A percentile compares a stretch with the other conserved stretches of the same genome.
phyloP scores from a whole-genome alignment of 2,113 vertebrate species.

The Alexandromys fortis region DNA sequence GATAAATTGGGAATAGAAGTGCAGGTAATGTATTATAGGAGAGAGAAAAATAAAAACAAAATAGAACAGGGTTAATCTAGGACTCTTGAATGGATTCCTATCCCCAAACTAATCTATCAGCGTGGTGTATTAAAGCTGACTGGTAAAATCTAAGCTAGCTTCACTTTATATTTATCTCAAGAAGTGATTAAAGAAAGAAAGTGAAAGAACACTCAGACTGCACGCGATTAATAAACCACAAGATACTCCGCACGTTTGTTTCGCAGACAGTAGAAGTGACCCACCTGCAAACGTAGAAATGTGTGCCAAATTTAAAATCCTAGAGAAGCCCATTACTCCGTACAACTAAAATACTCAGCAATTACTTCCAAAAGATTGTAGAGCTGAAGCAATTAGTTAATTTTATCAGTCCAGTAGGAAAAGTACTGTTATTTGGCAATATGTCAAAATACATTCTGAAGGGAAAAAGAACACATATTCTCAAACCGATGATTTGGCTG shows the following conservation, averaged over 20 bases:
- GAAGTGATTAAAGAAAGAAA: conserved; percentile 64
- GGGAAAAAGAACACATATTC: background rate
- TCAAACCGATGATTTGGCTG: conserved; percentile 77
- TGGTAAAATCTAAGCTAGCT: conserved; percentile 43
- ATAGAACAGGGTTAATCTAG: background rate
- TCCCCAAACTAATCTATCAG: conserved; percentile 73
- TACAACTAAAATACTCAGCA: background rate
- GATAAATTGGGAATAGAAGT: conserved; percentile 63
- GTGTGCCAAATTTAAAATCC: conserved; percentile 57
- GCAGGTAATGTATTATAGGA: conserved; percentile 20
- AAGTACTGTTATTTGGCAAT: conserved; percentile 70
- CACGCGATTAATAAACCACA: conserved; percentile 58
- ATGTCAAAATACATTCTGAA: conserved; percentile 70
- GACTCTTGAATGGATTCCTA: conserved; percentile 65
- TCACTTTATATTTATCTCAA: conserved; percentile 67
- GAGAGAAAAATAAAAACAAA: background rate
- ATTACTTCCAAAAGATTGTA: background rate
- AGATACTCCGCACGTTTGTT: conserved; percentile 69
- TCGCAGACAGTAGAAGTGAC: conserved; percentile 63
- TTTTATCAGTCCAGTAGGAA: conserved; percentile 59
- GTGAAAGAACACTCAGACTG: conserved; percentile 63
- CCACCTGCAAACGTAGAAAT: conserved; percentile 69
- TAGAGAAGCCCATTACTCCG: background rate
- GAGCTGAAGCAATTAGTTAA: conserved; percentile 69
- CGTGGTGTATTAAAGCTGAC: conserved; percentile 31